Percentiles rank a stretch among this genome's conserved stretches.
These are phyloP conservation scores for Stenodera caucasica DNA, from an alignment of 2,888 invertebrate genomes.

Conservation along the genomic window DNA sequence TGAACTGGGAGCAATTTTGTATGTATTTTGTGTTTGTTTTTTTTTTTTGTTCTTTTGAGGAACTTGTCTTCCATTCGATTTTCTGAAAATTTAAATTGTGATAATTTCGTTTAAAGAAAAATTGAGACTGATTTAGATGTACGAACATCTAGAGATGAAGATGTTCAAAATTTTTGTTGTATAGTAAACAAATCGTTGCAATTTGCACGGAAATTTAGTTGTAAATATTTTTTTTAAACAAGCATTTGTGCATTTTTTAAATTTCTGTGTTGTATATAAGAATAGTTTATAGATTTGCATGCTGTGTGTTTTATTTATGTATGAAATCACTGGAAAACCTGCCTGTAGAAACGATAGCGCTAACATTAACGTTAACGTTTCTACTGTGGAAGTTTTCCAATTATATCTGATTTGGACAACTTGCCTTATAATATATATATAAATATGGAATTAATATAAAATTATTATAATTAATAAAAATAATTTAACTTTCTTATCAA, in stretches of 20 bases:
- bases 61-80: constrained; percentile 27
- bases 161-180: constrained; percentile 8
- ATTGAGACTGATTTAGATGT: constrained; percentile 36
- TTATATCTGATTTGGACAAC: no score
- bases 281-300: constrained; percentile 5
- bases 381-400: no score
- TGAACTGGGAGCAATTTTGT: constrained; percentile 29
- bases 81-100: constrained; percentile 38
- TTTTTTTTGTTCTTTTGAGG: constrained; percentile 28
- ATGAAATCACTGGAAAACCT: no score
- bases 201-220: background rate
- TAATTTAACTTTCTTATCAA: constrained; percentile 25
- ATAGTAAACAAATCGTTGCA: background rate
- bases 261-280: background rate
- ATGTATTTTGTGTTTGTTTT: constrained; percentile 11
- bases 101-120: constrained; percentile 27
- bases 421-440: background rate
- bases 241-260: constrained; percentile 15
- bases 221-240: background rate
- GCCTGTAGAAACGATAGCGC: background rate
- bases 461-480: constrained; percentile 29
- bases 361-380: background rate
- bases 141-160: constrained; percentile 27
- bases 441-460: constrained; percentile 17
- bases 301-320: constrained; percentile 6